Base-by-base conservation (phyloP, 2,888 invertebrate species). In the Anorthoa munda region DNA sequence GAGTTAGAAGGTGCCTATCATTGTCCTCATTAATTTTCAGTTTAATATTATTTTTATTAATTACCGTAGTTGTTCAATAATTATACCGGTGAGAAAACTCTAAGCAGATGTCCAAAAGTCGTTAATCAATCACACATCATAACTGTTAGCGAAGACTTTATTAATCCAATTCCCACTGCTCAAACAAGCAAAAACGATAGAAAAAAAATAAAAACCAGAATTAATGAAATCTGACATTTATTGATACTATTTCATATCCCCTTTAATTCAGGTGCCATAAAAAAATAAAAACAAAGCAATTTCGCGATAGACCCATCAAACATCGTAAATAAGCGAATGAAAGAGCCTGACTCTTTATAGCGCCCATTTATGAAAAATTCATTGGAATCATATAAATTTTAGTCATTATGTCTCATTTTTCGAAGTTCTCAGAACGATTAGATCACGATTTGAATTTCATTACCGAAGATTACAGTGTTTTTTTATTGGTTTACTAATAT, bases 371-470 rank as follows among this genome's bases (percentile, higher is more conserved):
- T 51, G 66, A 81, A 82, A 82, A 81, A 82, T 77, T 75, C 70
- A 87, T 74, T 69, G 63, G 64, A 76, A 79, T 78, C 79, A 69
- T 78, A 85, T 80, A 82, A 76, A 83, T 85, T 79, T 82, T 70
- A 74, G 67, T 83, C 51, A 86, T 86, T 81, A 88, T 82, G 78
- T 79, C 82, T 85, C 70, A 74, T 75, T 81, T 85, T 75, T 76
- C 56, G 65, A 79, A 75, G 56, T 80, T 81, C 82, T 74, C 45
- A 68, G 74, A 78, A 74, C 67, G 75, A 70, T 83, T 79, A 81
- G 79, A 80, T 80, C 77, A 83, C 84, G 84, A 88, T 86, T 86
- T 55, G 82, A 83, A 84, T 88, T 85, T 88, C 84, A 88, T 88
- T 87, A 81, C 71, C 81, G 73, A 79, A 76, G 79, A 84, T 88